Percentiles rank a stretch among this genome's conserved stretches.
phyloP scores from a whole-genome alignment of 2,797 vertebrate species.

The Adelosebastes latens region DNA sequence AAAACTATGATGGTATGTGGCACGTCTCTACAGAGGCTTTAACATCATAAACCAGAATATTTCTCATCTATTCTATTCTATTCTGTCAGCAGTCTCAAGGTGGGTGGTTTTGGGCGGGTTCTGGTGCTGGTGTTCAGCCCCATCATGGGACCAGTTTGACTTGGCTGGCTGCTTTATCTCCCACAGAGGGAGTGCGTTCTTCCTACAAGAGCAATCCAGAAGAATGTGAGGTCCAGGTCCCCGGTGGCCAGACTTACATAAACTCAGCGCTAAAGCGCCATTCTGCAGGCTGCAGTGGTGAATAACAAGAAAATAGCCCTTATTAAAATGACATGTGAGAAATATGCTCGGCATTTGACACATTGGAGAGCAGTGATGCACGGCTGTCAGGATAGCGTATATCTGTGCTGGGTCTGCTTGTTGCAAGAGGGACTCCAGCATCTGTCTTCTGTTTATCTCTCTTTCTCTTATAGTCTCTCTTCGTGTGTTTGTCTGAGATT shows the following conservation, averaged over 20 bases:
- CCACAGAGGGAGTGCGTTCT: slow-evolving; percentile 46
- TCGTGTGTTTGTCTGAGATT: slow-evolving; percentile 13
- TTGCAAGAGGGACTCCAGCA: background rate
- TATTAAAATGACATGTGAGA: slow-evolving; percentile 31
- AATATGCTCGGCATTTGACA: slow-evolving; percentile 41
- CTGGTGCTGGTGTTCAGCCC: slow-evolving; percentile 43
- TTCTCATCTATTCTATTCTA: slow-evolving; percentile 4
- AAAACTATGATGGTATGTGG: background rate
- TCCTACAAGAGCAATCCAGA: slow-evolving; percentile 52
- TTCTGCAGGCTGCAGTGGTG: slow-evolving; percentile 16
- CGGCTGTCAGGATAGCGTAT: background rate
- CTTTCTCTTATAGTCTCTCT: background rate
- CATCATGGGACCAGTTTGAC: slow-evolving; percentile 52
- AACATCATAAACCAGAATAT: background rate
- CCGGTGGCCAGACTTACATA: slow-evolving; percentile 46
- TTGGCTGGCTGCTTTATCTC: slow-evolving; percentile 56
- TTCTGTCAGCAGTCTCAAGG: slow-evolving; percentile 40
- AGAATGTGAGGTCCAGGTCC: slow-evolving; percentile 51
- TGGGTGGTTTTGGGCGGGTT: slow-evolving; percentile 58
- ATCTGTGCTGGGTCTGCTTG: background rate
- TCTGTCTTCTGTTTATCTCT: background rate
- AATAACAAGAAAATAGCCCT: slow-evolving; percentile 40
- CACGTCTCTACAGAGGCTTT: background rate
- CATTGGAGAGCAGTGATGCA: slow-evolving; percentile 6
- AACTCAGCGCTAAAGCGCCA: background rate